Percentiles rank a stretch among this genome's conserved stretches.
These are phyloP conservation scores for Sycophila sp. DNA, from an alignment of 1,140 invertebrate genomes.

Conservation along the genomic window DNA sequence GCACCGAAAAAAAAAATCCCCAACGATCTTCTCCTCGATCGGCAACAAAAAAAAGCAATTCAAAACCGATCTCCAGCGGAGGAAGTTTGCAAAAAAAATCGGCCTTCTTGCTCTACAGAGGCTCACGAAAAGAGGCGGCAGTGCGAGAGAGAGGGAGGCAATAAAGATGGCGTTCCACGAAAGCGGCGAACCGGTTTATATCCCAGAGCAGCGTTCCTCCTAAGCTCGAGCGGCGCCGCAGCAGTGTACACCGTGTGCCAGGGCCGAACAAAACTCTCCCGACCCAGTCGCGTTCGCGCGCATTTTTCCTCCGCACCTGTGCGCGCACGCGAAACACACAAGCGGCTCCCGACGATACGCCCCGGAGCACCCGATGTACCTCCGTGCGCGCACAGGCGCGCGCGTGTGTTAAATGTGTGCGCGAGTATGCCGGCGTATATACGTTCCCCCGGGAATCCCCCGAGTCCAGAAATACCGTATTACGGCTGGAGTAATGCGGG, in stretches of 20 bases:
- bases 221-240: slow-evolving; percentile 41
- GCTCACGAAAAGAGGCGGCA: too few species aligned
- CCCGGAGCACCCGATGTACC: background rate
- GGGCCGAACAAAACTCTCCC: slow-evolving; percentile 35
- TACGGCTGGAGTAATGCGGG: background rate
- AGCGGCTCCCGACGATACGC: background rate
- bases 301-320: background rate
- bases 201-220: slow-evolving; percentile 47
- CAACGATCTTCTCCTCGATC: too few species aligned
- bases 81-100: slow-evolving; percentile 35
- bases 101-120: slow-evolving; percentile 15
- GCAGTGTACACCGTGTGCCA: background rate
- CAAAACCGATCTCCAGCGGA: slow-evolving; percentile 6
- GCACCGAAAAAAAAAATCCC: too few species aligned
- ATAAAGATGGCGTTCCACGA: slow-evolving; percentile 62
- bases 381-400: background rate
- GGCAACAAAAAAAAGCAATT: background rate
- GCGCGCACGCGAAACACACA: background rate
- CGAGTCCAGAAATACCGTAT: background rate
- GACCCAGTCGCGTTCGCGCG: background rate
- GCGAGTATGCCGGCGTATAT: background rate
- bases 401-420: background rate
- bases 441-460: slow-evolving; percentile 6
- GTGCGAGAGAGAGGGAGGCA: slow-evolving; percentile 55
- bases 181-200: slow-evolving; percentile 63